phyloP scores from a whole-genome alignment of 2,888 invertebrate genomes.

The Erebia aethiops region DNA sequence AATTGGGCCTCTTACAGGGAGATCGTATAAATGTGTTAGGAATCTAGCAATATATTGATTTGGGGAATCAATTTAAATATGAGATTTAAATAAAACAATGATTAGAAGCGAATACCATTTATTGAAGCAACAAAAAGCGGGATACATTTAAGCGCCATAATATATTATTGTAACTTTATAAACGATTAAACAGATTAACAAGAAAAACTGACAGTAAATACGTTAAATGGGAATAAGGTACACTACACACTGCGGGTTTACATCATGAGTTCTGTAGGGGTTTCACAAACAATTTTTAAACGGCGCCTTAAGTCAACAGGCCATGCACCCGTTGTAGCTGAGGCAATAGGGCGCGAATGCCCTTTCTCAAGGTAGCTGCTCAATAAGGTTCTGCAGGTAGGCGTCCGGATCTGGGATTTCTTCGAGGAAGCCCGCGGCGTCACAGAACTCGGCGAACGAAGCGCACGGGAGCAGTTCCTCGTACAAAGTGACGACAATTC shows the following conservation, averaged over 20 bases:
- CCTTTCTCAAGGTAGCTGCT: constrained; percentile 66
- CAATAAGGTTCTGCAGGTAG: constrained; percentile 61
- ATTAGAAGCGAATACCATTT: constrained; percentile 49
- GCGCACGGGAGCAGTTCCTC: constrained; percentile 95
- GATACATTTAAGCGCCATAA: constrained; percentile 43
- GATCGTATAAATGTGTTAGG: too few species aligned
- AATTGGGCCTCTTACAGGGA: too few species aligned
- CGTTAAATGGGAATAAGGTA: constrained; percentile 24
- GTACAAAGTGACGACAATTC: constrained; percentile 90
- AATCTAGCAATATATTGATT: too few species aligned
- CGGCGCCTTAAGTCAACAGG: constrained; percentile 47
- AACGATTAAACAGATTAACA: constrained; percentile 10
- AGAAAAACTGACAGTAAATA: constrained; percentile 36
- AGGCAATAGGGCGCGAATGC: constrained; percentile 59
- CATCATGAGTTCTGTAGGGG: constrained; percentile 13
- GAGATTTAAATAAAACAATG: constrained; percentile 39
- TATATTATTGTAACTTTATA: background rate
- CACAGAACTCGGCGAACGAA: constrained; percentile 95
- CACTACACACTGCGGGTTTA: constrained; percentile 20
- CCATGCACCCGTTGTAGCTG: constrained; percentile 61
- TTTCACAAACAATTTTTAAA: constrained; percentile 30
- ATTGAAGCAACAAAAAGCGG: constrained; percentile 45
- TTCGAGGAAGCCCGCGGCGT: constrained; percentile 91
- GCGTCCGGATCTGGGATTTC: constrained; percentile 86
- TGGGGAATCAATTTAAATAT: background rate